Evolutionary conservation across 1,140 invertebrate genomes (phyloP), one percentile per base, ranked within the genome.

Genomic region (Platyscapa corneri): DNA sequence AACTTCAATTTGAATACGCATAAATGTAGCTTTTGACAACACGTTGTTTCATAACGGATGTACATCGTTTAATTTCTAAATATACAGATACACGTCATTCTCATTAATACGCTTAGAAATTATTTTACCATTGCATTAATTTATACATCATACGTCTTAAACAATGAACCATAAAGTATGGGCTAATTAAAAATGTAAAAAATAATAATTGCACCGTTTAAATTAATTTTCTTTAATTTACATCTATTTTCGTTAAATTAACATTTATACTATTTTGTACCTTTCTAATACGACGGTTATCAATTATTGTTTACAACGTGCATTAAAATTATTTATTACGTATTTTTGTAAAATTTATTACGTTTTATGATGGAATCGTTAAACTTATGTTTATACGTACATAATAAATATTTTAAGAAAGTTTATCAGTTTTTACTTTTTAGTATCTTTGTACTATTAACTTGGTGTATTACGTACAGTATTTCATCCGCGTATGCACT

Each of bases 351-450:
- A 72, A 72, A 72, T 72, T 74, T 74, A 74, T 74, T 30, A 34
- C 53, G 8, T 37, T 1, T 34, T 75, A 60, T 14, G 81, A 14
- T 37, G 75, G 72, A 30, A 76, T 83, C 39, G 14, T 75, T 27
- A 46, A 60, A 76, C 76, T 76, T 64, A 75, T 75, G 53, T 5
- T 46, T 60, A 32, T n/a, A 23, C 7, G 32, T 46, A 18, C n/a
- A 42, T 75, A 32, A 75, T 76, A 83, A 75, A 83, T 75, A 83
- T 83, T 65, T 37, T 23, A 27, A 42, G 12, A 83, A 76, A 64
- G 34, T 76, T 76, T 83, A 64, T 60, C 39, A 32, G 70, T 53
- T 65, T 79, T 80, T 80, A 65, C 39, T 30, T 42, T 67, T 30
- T 46, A 39, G 32, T 37, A 27, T 64, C 12, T 78, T 60, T 64